A percentile compares a stretch with the other conserved stretches of the same genome.
phyloP scores from a whole-genome alignment of 53 echinoderm and acorn worm species.

The Glandiceps talaboti region DNA sequence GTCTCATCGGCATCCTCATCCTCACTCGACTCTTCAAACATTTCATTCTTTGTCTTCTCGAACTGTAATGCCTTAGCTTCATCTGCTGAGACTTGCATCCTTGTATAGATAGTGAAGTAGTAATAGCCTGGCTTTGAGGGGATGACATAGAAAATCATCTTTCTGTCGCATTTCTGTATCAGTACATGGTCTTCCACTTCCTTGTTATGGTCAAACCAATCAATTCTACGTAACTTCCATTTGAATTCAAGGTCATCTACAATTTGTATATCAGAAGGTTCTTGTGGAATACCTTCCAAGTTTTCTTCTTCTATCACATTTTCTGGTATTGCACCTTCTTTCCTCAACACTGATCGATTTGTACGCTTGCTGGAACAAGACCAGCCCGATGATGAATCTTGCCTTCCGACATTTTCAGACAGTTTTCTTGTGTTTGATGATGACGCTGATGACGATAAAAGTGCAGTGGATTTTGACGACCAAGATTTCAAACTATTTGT shows the following conservation, averaged over 20 bases:
- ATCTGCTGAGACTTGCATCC: not conserved
- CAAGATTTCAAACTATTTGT: not conserved
- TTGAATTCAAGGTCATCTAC: not conserved
- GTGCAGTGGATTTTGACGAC: not conserved
- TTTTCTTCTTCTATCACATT: not conserved
- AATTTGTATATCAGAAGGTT: not conserved
- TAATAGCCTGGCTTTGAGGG: not conserved
- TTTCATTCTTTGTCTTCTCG: not conserved
- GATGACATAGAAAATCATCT: not conserved
- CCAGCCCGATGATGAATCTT: not conserved
- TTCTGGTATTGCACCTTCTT: not conserved
- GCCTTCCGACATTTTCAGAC: too few relatives aligned
- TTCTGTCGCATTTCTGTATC: not conserved
- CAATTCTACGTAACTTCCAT: not conserved
- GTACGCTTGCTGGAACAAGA: not conserved
- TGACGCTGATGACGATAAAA: not conserved
- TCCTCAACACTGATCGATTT: not conserved
- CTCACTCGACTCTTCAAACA: not conserved
- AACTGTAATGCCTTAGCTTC: not conserved
- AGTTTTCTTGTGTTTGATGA: too few relatives aligned
- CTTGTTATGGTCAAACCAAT: not conserved
- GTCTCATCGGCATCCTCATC: not conserved
- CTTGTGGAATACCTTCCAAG: not conserved
- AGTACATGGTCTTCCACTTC: not conserved
- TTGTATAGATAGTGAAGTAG: not conserved